These are phyloP conservation scores for Dicyrtoma fusca DNA, from an alignment of 2,888 invertebrate species.

Conservation along the genomic window DNA sequence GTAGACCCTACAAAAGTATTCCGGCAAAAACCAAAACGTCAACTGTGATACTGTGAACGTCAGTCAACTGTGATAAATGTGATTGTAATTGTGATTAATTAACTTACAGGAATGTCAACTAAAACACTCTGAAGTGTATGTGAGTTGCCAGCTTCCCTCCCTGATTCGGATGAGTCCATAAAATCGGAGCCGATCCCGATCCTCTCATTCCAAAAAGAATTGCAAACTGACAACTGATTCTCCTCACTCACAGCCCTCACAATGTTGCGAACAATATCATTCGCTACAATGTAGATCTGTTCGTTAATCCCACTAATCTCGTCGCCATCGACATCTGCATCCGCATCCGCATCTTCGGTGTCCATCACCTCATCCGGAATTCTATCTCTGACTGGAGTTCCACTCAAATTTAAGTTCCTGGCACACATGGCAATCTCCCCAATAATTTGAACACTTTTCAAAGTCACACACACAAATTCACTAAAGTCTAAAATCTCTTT, in stretches of 20 bases:
- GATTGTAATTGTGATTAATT: background rate
- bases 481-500: slow-evolving; percentile 17
- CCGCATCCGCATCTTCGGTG: background rate
- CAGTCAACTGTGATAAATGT: no score
- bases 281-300: slow-evolving; percentile 3
- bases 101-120: slow-evolving; percentile 31
- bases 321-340: background rate
- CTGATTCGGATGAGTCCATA: slow-evolving; percentile 1
- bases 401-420: background rate
- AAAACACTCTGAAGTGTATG: no score
- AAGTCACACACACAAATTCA: slow-evolving; percentile 10
- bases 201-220: slow-evolving; percentile 40
- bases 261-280: slow-evolving; percentile 39
- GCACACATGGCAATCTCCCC: slow-evolving; percentile 6
- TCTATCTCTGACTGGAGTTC: no score
- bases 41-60: no score
- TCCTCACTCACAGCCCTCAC: slow-evolving; percentile 26
- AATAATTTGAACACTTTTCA: slow-evolving; percentile 18
- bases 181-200: slow-evolving; percentile 4
- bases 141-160: background rate
- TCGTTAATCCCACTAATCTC: background rate
- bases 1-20: slow-evolving; percentile 48
- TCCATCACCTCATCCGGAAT: no score
- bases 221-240: slow-evolving; percentile 25
- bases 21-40: no score